A percentile compares a stretch with the other conserved stretches of the same genome.
Conservation (phyloP, 53 echinoderm and acorn worm genomes). For the Temnopleurus reevesii region DNA sequence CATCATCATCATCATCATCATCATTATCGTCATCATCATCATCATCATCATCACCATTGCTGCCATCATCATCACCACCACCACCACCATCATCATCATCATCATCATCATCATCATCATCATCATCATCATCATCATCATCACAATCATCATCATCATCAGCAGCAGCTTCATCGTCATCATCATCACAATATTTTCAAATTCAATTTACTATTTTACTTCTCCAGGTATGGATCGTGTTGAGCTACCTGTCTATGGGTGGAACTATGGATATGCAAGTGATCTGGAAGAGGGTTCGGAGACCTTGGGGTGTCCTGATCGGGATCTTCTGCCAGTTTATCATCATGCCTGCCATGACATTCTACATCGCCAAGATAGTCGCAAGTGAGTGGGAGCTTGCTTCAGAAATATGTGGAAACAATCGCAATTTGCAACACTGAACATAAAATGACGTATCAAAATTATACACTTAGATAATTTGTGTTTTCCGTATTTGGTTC, state of each 20-base stretch:
- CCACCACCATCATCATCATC: not conserved
- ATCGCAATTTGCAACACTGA: too few relatives aligned
- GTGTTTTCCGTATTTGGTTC: too few relatives aligned
- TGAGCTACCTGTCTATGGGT: constrained; percentile 88
- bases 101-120: not conserved
- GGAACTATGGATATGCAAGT: constrained; percentile 69
- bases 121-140: constrained; percentile 52
- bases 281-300: constrained; percentile 63
- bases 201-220: too few relatives aligned
- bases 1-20: not conserved
- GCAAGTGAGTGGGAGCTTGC: constrained; percentile 43
- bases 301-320: constrained; percentile 78
- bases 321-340: constrained; percentile 93
- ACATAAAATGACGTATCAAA: too few relatives aligned
- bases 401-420: too few relatives aligned
- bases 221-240: constrained; percentile 78
- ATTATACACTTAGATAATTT: too few relatives aligned
- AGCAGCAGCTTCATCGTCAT: too few relatives aligned
- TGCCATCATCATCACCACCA: too few relatives aligned
- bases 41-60: not conserved
- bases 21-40: not conserved
- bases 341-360: constrained; percentile 87
- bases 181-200: too few relatives aligned
- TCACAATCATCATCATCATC: too few relatives aligned
- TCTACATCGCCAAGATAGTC: constrained; percentile 50